These are phyloP conservation scores for Phylloscopus trochilus DNA, from an alignment of 2,113 vertebrate genomes.

Conservation along the genomic window DNA sequence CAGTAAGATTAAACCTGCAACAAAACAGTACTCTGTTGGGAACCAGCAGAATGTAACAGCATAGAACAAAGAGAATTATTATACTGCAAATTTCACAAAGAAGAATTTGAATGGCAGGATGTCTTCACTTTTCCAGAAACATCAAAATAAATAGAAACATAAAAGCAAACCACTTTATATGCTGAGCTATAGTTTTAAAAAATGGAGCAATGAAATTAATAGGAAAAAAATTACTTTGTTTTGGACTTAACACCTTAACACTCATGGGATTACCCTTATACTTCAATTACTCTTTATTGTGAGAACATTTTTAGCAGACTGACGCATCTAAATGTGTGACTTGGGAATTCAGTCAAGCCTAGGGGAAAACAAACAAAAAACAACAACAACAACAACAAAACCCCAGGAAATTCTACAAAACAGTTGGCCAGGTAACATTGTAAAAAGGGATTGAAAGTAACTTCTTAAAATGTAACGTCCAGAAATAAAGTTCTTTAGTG, in stretches of 20 bases:
- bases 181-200: not conserved
- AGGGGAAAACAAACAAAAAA: not conserved
- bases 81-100: not conserved
- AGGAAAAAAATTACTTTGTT: not conserved
- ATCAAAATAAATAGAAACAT: not conserved
- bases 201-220: not conserved
- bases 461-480: not conserved
- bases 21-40: not conserved
- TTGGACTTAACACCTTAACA: not conserved
- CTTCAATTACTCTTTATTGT: not conserved
- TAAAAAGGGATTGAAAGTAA: not conserved
- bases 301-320: not conserved
- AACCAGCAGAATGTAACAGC: not conserved
- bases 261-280: not conserved
- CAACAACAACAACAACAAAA: too few species aligned
- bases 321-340: not conserved
- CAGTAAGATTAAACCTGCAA: not conserved
- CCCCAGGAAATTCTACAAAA: not conserved
- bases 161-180: not conserved
- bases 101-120: not conserved
- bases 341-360: not conserved
- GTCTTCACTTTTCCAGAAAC: not conserved
- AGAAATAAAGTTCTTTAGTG: not conserved
- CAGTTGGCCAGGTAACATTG: not conserved
- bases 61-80: not conserved